phyloP scores from a whole-genome alignment of 2,113 vertebrate genomes.

The Eretmochelys imbricata region DNA sequence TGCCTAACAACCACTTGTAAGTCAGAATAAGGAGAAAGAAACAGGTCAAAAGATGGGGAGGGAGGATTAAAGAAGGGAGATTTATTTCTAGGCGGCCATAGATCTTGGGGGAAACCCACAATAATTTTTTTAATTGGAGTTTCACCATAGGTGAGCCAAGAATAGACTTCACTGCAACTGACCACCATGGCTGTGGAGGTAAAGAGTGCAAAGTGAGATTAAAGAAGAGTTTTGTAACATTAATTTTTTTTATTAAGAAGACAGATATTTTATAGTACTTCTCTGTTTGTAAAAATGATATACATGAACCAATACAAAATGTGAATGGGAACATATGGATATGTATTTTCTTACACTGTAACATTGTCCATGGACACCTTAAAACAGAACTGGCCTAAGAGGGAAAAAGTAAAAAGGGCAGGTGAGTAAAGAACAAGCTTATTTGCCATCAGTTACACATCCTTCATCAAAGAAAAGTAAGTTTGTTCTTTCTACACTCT shows the following conservation, averaged over 20 bases:
- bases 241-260: slow-evolving; percentile 89
- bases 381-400: slow-evolving; percentile 85
- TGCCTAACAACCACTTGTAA: not conserved
- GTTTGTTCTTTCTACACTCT: slow-evolving; percentile 87
- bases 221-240: slow-evolving; percentile 80
- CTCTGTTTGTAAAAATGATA: slow-evolving; percentile 89
- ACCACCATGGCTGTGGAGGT: not conserved
- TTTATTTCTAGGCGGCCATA: not conserved
- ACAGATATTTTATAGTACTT: slow-evolving; percentile 89
- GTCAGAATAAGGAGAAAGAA: not conserved
- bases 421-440: slow-evolving; percentile 86
- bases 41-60: not conserved
- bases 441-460: slow-evolving; percentile 78
- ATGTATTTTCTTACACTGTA: slow-evolving; percentile 83
- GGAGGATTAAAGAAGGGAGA: not conserved
- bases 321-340: slow-evolving; percentile 83
- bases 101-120: not conserved
- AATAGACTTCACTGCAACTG: not conserved
- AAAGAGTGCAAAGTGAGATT: slow-evolving; percentile 62
- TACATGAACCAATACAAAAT: slow-evolving; percentile 89
- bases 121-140: not conserved
- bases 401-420: slow-evolving; percentile 69
- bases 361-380: slow-evolving; percentile 85
- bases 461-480: slow-evolving; percentile 79
- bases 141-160: not conserved